Evolutionary conservation across 2,888 invertebrate genomes (phyloP), one percentile per base, ranked within the genome.

Genomic region (Nomada ruficornis): DNA sequence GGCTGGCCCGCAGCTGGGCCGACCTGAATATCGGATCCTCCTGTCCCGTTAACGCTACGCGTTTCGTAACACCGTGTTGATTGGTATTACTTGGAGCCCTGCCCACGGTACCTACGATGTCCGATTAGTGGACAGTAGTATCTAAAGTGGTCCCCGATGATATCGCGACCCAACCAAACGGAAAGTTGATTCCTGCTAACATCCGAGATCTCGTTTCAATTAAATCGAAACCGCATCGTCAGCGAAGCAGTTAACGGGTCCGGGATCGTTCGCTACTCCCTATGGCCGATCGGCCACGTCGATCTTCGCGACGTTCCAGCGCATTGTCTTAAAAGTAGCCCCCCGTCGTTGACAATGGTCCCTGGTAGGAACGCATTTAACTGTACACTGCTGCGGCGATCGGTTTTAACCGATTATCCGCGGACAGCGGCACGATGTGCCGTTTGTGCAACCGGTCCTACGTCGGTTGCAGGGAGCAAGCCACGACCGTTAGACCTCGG

Each of bases 371-470:
- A 81, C 82, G 82, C 82, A 82, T 82, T 82, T 85, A 85, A 79
- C 87, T 75, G 83, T 79, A 80, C 73, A 55, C 57, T 26, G 57
- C 23, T 42, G 71, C 57, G 72, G 72, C 83, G 85, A 88, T 87
- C 88, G 87, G 86, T 88, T 86, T 83, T 84, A 89, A 77, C 89
- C 88, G 87, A 89, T 89, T 89, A 89, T 89, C 82, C 86, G 71
- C 79, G 86, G 77, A 79, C 86, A 78, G 86, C 50, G 50, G 55
- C 88, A 86, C 89, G 86, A 87, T 80, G 80, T 79, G 79, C 74
- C 88, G 88, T 90, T 87, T 86, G 85, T 87, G 79, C 90, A 92
- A 91, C 92, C 89, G 91, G 91, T 91, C 91, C 89, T 89, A 83
- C 83, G 85, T 71, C 18, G 70, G 60, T 50, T 83, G 81, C 82